These are phyloP conservation scores for Dallia pectoralis DNA, from an alignment of 2,797 vertebrate species.

Conservation along the genomic window DNA sequence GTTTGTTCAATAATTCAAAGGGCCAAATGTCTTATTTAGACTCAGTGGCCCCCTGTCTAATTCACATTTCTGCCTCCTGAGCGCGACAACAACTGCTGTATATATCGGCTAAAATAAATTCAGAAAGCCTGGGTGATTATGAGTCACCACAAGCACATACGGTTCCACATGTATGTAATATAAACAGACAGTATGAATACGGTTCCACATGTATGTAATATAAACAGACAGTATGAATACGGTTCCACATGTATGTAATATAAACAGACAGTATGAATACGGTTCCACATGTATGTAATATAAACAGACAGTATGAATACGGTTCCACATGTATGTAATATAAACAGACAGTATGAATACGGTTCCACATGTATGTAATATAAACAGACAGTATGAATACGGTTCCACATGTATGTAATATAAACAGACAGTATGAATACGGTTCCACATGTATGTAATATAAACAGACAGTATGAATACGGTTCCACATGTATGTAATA, in stretches of 20 bases:
- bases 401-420: constrained; percentile 29
- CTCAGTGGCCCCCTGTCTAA: constrained; percentile 47
- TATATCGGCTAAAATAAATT: constrained; percentile 37
- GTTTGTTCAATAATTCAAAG: constrained; percentile 69
- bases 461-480: constrained; percentile 34
- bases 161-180: constrained; percentile 29
- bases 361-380: constrained; percentile 29
- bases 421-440: constrained; percentile 34
- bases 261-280: constrained; percentile 34
- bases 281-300: constrained; percentile 29
- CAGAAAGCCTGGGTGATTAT: constrained; percentile 26
- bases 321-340: constrained; percentile 29
- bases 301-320: constrained; percentile 34
- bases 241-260: constrained; percentile 29
- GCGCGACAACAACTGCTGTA: constrained; percentile 42
- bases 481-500: constrained; percentile 29
- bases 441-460: constrained; percentile 29
- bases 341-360: constrained; percentile 34
- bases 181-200: constrained; percentile 37
- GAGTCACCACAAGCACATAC: constrained; percentile 33
- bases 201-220: constrained; percentile 21
- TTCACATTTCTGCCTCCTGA: constrained; percentile 54
- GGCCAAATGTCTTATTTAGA: constrained; percentile 65
- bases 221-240: constrained; percentile 34
- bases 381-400: constrained; percentile 34